Percentiles rank a stretch among this genome's conserved stretches.
Conservation (phyloP, 2,113 vertebrate species). For the Bubo scandiacus region DNA sequence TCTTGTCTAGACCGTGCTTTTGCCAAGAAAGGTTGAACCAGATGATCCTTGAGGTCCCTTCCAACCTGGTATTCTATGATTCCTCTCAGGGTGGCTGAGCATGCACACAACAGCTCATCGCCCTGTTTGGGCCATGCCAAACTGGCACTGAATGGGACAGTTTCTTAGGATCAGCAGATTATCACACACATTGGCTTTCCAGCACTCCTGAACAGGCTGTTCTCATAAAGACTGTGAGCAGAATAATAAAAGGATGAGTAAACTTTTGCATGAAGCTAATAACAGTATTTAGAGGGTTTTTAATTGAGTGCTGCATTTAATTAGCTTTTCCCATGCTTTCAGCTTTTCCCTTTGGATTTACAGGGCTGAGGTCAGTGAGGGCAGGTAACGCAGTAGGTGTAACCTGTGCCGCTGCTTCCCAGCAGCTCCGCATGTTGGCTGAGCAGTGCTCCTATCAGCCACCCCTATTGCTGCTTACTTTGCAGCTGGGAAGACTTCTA, state of each 20-base stretch:
- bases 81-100: background rate
- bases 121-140: background rate
- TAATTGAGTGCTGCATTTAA: background rate
- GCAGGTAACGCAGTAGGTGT: background rate
- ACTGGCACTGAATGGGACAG: background rate
- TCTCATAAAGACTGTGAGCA: background rate
- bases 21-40: background rate
- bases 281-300: background rate
- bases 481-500: background rate
- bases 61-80: background rate
- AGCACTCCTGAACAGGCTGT: background rate
- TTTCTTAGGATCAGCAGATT: background rate
- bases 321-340: constrained; percentile 21
- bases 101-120: accelerated
- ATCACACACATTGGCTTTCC: background rate
- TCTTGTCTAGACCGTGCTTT: background rate
- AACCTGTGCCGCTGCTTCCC: background rate
- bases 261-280: background rate
- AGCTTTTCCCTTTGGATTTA: background rate
- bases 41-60: background rate
- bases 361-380: background rate
- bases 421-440: background rate
- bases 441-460: background rate
- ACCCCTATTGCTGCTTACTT: background rate
- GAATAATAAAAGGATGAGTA: background rate